Percentiles rank a stretch among this genome's conserved stretches.
These are phyloP conservation scores for Amitus sp. DNA, from an alignment of 2,888 invertebrate genomes.

Conservation along the genomic window DNA sequence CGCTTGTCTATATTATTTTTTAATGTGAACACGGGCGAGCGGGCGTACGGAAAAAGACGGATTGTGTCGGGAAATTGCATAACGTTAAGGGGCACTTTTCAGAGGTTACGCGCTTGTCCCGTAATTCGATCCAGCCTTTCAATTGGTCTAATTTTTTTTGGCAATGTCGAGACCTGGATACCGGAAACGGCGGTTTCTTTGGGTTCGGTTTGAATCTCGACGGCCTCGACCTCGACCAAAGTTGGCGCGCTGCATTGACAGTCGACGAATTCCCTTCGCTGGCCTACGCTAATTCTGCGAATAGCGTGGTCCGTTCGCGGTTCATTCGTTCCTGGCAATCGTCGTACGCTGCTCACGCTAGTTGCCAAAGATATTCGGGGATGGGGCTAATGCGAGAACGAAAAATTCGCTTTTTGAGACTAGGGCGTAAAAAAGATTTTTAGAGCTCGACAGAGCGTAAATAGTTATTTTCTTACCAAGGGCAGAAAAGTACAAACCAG, in stretches of 20 bases:
- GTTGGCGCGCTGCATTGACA: slow-evolving; percentile 38
- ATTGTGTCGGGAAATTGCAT: too few relatives aligned
- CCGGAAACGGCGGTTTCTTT: slow-evolving; percentile 5
- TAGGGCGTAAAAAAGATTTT: too few relatives aligned
- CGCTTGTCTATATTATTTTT: too few relatives aligned
- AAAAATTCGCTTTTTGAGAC: too few relatives aligned
- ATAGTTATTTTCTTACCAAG: too few relatives aligned
- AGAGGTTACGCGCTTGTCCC: too few relatives aligned
- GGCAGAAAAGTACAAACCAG: too few relatives aligned
- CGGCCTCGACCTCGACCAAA: slow-evolving; percentile 27
- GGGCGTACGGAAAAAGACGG: too few relatives aligned
- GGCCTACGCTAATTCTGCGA: slow-evolving; percentile 39
- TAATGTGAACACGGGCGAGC: too few relatives aligned
- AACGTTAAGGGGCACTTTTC: too few relatives aligned
- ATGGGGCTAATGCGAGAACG: slow-evolving; percentile 6
- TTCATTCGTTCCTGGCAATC: slow-evolving; percentile 22
- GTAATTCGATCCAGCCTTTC: too few relatives aligned
- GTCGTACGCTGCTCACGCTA: slow-evolving; percentile 48
- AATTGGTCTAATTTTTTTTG: background rate
- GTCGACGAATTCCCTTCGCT: slow-evolving; percentile 46
- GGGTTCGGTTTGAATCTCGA: slow-evolving; percentile 45
- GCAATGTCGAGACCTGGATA: slow-evolving; percentile 39
- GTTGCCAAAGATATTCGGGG: slow-evolving; percentile 45
- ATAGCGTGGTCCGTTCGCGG: slow-evolving; percentile 30
- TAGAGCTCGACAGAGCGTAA: too few relatives aligned